Conservation (phyloP, 2,888 invertebrate genomes). For the Cerceris rybyensis region DNA sequence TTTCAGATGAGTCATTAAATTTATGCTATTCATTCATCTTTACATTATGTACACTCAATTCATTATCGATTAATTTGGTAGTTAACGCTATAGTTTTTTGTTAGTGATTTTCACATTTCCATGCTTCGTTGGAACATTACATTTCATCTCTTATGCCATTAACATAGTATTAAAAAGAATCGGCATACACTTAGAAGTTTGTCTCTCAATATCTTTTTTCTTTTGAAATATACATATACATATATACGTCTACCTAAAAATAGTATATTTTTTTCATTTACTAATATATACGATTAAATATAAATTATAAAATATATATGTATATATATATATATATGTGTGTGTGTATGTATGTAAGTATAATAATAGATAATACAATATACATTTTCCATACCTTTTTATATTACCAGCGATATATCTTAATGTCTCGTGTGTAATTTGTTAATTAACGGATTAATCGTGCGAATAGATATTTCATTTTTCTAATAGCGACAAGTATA, state of each 20-base stretch:
- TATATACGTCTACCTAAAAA: slow-evolving; percentile 62
- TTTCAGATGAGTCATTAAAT: slow-evolving; percentile 76
- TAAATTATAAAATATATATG: slow-evolving; percentile 73
- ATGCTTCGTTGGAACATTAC: slow-evolving; percentile 62
- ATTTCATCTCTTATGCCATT: slow-evolving; percentile 59
- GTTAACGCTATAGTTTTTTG: slow-evolving; percentile 65
- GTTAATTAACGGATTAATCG: slow-evolving; percentile 56
- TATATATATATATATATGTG: slow-evolving; percentile 34
- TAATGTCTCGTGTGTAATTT: slow-evolving; percentile 36
- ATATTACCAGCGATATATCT: slow-evolving; percentile 56
- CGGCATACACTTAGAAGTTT: slow-evolving; percentile 48
- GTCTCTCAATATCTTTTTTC: slow-evolving; percentile 36
- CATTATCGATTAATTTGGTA: slow-evolving; percentile 64
- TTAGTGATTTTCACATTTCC: slow-evolving; percentile 58
- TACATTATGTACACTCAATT: slow-evolving; percentile 80
- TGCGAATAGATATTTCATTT: slow-evolving; percentile 45
- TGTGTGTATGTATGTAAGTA: slow-evolving; percentile 56
- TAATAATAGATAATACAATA: slow-evolving; percentile 70
- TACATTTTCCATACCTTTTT: slow-evolving; percentile 67
- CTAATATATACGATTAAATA: slow-evolving; percentile 68
- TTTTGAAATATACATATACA: slow-evolving; percentile 18
- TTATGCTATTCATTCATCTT: slow-evolving; percentile 78
- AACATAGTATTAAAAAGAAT: slow-evolving; percentile 62
- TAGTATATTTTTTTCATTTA: slow-evolving; percentile 62
- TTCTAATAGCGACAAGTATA: slow-evolving; percentile 37